Conservation (phyloP, 2,888 invertebrate species). For the Gonocerus acuteangulatus region DNA sequence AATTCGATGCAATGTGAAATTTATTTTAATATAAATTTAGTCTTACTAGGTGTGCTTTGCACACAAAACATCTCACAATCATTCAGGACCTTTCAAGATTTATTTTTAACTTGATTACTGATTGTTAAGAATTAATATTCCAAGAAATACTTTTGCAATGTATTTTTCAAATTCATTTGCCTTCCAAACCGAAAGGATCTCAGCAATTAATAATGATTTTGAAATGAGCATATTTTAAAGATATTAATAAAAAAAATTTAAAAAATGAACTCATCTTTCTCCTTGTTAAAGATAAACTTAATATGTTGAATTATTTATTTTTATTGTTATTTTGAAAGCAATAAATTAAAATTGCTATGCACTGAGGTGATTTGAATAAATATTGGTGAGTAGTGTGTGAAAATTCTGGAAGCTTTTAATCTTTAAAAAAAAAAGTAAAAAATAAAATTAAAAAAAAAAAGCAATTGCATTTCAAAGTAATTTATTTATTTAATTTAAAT, state of each 20-base stretch:
- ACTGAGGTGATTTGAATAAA: slow-evolving; percentile 33
- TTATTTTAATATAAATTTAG: too few species aligned
- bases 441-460: too few species aligned
- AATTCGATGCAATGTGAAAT: too few species aligned
- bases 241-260: not conserved
- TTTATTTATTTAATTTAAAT: too few species aligned
- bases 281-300: not conserved
- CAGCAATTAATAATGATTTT: not conserved
- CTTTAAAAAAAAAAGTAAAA: not conserved
- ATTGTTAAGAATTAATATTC: too few species aligned
- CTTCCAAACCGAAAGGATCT: not conserved
- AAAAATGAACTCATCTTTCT: not conserved
- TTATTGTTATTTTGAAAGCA: slow-evolving; percentile 16
- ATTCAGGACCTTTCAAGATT: too few species aligned
- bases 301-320: not conserved
- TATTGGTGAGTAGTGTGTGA: slow-evolving; percentile 13
- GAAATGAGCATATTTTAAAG: too few species aligned
- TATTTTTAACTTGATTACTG: too few species aligned
- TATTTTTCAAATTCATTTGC: slow-evolving; percentile 8
- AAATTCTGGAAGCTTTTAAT: slow-evolving; percentile 11
- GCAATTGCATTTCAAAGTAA: too few species aligned
- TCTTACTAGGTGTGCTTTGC: too few species aligned
- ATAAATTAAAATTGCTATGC: slow-evolving; percentile 28
- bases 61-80: too few species aligned
- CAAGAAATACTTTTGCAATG: not conserved